A percentile compares a stretch with the other conserved stretches of the same genome.
These are phyloP conservation scores for Chelonus insularis DNA, from an alignment of 1,140 invertebrate genomes.

Conservation along the genomic window DNA sequence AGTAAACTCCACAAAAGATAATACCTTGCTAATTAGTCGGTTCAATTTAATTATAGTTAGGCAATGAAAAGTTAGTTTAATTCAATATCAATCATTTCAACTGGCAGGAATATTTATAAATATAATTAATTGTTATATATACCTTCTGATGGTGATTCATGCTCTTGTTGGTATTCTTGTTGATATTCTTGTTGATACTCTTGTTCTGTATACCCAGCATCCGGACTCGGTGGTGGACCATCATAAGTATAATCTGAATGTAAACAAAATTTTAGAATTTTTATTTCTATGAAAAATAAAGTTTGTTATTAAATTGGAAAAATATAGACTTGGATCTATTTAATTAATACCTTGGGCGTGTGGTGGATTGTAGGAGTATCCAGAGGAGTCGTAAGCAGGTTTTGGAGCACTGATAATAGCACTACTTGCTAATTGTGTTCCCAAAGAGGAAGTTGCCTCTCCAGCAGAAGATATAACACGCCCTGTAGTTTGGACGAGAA, in stretches of 20 bases:
- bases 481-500: conserved; percentile 72
- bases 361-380: conserved; percentile 36
- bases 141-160: background rate
- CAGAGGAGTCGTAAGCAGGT: conserved; percentile 31
- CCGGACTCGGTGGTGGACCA: conserved; percentile 34
- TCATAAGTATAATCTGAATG: conserved; percentile 39
- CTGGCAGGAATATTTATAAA: too few species aligned
- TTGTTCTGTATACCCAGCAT: conserved; percentile 34
- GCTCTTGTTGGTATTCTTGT: background rate
- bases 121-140: too few species aligned
- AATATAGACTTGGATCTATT: too few species aligned
- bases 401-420: conserved; percentile 65
- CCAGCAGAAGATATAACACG: conserved; percentile 72
- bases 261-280: too few species aligned
- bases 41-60: too few species aligned
- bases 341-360: conserved; percentile 13
- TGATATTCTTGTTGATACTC: conserved; percentile 21
- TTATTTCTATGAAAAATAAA: background rate
- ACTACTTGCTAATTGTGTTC: conserved; percentile 73
- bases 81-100: too few species aligned
- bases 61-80: too few species aligned
- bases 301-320: conserved; percentile 14
- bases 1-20: too few species aligned
- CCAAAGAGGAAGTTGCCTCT: conserved; percentile 74
- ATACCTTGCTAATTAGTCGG: too few species aligned